These are phyloP conservation scores for Pseudobourletiella spinata DNA, from an alignment of 1,140 invertebrate species.

Conservation along the genomic window DNA sequence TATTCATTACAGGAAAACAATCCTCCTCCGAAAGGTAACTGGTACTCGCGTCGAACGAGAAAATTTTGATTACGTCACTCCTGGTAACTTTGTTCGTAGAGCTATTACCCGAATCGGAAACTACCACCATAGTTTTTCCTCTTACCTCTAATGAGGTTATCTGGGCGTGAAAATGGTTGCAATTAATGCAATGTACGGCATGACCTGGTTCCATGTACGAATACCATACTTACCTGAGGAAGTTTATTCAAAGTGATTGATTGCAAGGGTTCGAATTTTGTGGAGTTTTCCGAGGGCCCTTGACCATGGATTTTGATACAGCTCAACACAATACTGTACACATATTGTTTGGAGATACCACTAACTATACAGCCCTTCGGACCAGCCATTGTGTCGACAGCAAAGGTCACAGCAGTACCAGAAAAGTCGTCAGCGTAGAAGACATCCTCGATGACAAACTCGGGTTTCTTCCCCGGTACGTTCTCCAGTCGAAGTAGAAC, in stretches of 20 bases:
- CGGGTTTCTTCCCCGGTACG: background rate
- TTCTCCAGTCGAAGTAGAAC: background rate
- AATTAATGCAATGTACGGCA: background rate
- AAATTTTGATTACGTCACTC: conserved; percentile 3
- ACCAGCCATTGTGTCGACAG: background rate
- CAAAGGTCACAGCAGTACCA: background rate
- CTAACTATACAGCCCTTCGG: background rate
- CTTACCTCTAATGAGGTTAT: background rate
- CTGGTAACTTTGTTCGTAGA: background rate
- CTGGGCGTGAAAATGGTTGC: background rate
- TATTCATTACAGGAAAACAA: conserved; percentile 5
- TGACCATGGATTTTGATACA: no score
- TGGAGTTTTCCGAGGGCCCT: no score
- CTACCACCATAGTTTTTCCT: conserved; percentile 5
- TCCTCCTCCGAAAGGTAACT: background rate
- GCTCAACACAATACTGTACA: background rate
- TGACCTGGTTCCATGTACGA: background rate
- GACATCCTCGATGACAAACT: background rate
- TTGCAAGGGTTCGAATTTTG: background rate
- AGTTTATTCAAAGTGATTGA: background rate
- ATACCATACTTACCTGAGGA: background rate
- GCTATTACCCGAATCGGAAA: background rate
- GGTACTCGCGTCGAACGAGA: background rate
- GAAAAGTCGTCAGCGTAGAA: background rate
- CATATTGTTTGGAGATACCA: no score